phyloP scores from a whole-genome alignment of 2,113 vertebrate genomes.

The Piprites chloris region DNA sequence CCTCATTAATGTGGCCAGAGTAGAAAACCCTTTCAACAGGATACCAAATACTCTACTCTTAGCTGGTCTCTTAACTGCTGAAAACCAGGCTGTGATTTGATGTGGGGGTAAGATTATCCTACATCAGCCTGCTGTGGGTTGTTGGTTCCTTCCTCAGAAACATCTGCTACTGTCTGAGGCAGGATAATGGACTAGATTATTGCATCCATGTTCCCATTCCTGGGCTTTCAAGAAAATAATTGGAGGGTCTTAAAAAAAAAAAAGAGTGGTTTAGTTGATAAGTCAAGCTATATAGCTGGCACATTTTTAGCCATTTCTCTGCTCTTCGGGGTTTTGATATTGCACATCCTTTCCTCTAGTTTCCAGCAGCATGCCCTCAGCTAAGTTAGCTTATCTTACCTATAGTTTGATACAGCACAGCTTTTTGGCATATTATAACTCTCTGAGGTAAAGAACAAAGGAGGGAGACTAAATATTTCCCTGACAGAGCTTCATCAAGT shows the following conservation, averaged over 20 bases:
- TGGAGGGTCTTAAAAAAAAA: neutral
- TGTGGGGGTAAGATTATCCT: neutral
- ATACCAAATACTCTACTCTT: neutral
- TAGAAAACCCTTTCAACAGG: neutral
- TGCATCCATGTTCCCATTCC: neutral
- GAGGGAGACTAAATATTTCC: neutral
- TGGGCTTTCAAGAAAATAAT: neutral
- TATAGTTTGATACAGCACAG: neutral
- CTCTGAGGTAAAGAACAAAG: neutral
- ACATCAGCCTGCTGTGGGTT: neutral
- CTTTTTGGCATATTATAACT: neutral
- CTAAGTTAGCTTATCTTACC: neutral
- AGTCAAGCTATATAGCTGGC: neutral
- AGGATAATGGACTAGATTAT: neutral
- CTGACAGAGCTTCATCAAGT: neutral
- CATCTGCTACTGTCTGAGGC: conserved; percentile 21
- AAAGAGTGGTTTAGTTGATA: neutral
- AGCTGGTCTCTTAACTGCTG: neutral
- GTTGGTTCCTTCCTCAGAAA: neutral
- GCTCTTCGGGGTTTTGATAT: neutral
- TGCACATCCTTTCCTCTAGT: neutral
- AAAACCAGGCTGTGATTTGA: neutral
- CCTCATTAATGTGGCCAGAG: neutral
- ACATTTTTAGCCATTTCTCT: neutral
- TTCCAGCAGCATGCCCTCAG: neutral